A percentile compares a stretch with the other conserved stretches of the same genome.
Conservation (phyloP, 1,140 invertebrate species). For the Lutraria rhynchaena region DNA sequence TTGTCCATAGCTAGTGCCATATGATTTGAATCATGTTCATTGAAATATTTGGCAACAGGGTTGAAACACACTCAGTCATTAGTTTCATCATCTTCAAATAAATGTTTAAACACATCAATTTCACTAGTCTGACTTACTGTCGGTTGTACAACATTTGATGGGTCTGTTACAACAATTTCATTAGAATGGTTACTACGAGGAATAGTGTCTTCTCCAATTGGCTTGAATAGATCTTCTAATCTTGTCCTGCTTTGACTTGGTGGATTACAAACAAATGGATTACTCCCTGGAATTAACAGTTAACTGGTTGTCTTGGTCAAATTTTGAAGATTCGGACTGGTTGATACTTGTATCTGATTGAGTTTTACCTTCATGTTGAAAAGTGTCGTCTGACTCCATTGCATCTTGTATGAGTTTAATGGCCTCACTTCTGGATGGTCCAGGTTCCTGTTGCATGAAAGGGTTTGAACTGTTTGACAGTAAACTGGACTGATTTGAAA, state of each 20-base stretch:
- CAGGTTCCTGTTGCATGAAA: not conserved
- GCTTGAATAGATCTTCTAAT: constrained; percentile 39
- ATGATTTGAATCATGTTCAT: too few relatives aligned
- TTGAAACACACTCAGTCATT: not conserved
- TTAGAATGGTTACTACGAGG: not conserved
- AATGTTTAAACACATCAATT: constrained; percentile 48
- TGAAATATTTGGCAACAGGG: too few relatives aligned
- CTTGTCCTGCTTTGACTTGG: not conserved
- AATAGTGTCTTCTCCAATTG: not conserved
- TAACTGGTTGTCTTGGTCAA: constrained; percentile 33
- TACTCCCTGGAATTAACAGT: constrained; percentile 42
- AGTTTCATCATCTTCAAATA: constrained; percentile 50
- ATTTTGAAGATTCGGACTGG: not conserved
- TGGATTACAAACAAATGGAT: constrained; percentile 1
- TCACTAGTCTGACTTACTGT: constrained; percentile 28
- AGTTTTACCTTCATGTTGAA: not conserved
- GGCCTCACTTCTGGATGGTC: not conserved
- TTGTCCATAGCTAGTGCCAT: too few relatives aligned
- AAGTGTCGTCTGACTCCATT: not conserved
- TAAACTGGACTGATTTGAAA: not conserved
- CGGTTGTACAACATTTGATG: constrained; percentile 5
- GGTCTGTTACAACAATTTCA: constrained; percentile 24
- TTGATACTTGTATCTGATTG: not conserved
- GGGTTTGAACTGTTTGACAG: not conserved
- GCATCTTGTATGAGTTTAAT: not conserved